These are phyloP conservation scores for Chelidonichthys spinosus DNA, from an alignment of 2,797 vertebrate genomes.

Conservation along the genomic window DNA sequence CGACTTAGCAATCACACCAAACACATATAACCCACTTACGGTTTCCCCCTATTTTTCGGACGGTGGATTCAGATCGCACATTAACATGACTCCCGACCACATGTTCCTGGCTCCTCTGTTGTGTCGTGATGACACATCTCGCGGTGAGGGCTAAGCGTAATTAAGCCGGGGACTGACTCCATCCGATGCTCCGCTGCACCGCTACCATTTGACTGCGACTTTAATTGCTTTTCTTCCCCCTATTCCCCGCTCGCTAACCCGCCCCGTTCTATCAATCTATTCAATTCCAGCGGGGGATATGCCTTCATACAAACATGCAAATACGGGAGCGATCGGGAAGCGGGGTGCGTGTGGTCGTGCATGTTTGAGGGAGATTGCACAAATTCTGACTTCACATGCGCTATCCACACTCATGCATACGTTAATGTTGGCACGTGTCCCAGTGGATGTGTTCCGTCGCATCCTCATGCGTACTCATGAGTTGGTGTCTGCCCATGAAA, in stretches of 20 bases:
- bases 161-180: constrained; percentile 69
- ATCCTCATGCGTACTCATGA: constrained; percentile 46
- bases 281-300: constrained; percentile 58
- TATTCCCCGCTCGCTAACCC: constrained; percentile 65
- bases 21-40: constrained; percentile 1
- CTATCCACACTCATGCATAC: constrained; percentile 1
- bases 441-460: constrained; percentile 34
- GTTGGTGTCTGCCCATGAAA: constrained; percentile 57
- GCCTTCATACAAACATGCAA: constrained; percentile 73
- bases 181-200: constrained; percentile 65
- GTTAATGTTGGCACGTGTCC: constrained; percentile 19
- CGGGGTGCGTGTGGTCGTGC: not conserved
- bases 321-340: constrained; percentile 35
- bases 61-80: constrained; percentile 13
- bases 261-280: constrained; percentile 72
- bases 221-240: constrained; percentile 79
- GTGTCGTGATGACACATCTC: constrained; percentile 48
- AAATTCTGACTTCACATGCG: constrained; percentile 15
- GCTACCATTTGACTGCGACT: constrained; percentile 67
- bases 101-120: constrained; percentile 44
- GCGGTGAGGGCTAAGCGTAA: constrained; percentile 57
- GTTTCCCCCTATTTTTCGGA: not conserved
- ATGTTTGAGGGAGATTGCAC: constrained; percentile 20
- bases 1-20: not conserved
- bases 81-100: constrained; percentile 42